Evolutionary conservation across 53 echinoderm and acorn worm genomes (phyloP), one percentile per base, ranked within the genome.

Genomic region (Crossaster papposus): DNA sequence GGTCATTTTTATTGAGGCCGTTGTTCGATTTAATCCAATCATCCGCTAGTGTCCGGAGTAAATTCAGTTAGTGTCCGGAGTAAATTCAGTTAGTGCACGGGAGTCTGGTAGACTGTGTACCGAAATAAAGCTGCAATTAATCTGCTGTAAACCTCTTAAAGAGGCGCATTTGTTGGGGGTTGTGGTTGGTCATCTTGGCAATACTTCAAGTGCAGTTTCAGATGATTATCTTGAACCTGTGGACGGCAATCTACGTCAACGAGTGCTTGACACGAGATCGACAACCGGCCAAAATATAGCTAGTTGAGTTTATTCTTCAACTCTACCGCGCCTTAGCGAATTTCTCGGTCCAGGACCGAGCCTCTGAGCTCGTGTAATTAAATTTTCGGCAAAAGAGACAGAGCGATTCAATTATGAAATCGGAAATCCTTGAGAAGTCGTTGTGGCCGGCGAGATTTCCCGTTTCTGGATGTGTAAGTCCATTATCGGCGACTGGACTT

Each of bases 371-470:
- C 37, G 83, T 68, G 50, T 83, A 83, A 70, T 70, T 83, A 37
- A 65, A 83, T 83, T 83, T 65, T 50, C 20, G 87, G 31, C 31
- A 33, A 80, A 62, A 30, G 80, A 80, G 80, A 80, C 54, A 58
- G 76, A 34, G 20, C 54, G 75, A 87, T 87, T 87, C 36, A 76
- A 87, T 87, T 75, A 87, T 87, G 63, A 77, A 77, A 87, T 87
- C 63, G 76, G 76, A 75, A 87, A 87, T 87, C 87, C 74, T 51
- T 72, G 85, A 44, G 73, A 83, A 68, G 70, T 68, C 38, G 26
- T 44, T 72, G 53, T 84, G 72, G 70, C 71, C 36, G 85, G 72
- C 15, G 13, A 51, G 53, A 51, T 71, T 53, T 73, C 2, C 58
- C 58, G 50, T 54, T 32, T 72, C 23, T 85, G 53, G 53, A 55